These are phyloP conservation scores for Gymnoscopelus braueri DNA, from an alignment of 2,797 vertebrate species.

Conservation along the genomic window DNA sequence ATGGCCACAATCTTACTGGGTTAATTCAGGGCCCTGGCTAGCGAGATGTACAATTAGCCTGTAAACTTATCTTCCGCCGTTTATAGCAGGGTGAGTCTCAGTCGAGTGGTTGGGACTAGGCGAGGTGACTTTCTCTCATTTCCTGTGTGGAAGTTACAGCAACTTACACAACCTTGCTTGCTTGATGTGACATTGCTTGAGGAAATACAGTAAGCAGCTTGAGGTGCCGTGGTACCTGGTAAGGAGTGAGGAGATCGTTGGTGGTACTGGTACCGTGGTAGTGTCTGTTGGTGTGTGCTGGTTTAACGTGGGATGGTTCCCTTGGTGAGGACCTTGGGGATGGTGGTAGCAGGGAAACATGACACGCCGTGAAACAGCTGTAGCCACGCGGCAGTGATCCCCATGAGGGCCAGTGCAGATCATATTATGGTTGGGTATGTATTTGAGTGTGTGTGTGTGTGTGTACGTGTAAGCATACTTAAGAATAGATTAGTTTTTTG, in stretches of 20 bases:
- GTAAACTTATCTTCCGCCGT: constrained; percentile 2
- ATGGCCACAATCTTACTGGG: background rate
- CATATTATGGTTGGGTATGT: constrained; percentile 66
- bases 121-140: constrained; percentile 33
- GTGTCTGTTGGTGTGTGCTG: constrained; percentile 48
- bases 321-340: constrained; percentile 72
- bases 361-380: constrained; percentile 74
- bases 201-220: background rate
- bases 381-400: constrained; percentile 65
- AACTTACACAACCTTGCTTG: constrained; percentile 20
- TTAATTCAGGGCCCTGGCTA: background rate
- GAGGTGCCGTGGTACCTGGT: background rate
- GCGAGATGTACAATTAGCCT: background rate
- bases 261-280: constrained; percentile 32
- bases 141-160: constrained; percentile 47
- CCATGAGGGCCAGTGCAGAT: constrained; percentile 55
- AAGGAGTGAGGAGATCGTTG: background rate
- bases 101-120: too few species aligned
- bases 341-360: constrained; percentile 63
- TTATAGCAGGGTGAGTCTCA: constrained; percentile 13
- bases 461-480: constrained; percentile 3
- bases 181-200: background rate
- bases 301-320: constrained; percentile 62
- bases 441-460: constrained; percentile 11
- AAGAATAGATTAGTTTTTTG: background rate